Evolutionary conservation across 1,140 invertebrate species (phyloP), one percentile per base, ranked within the genome.

Genomic region (Mycetomoellerius zeteki): DNA sequence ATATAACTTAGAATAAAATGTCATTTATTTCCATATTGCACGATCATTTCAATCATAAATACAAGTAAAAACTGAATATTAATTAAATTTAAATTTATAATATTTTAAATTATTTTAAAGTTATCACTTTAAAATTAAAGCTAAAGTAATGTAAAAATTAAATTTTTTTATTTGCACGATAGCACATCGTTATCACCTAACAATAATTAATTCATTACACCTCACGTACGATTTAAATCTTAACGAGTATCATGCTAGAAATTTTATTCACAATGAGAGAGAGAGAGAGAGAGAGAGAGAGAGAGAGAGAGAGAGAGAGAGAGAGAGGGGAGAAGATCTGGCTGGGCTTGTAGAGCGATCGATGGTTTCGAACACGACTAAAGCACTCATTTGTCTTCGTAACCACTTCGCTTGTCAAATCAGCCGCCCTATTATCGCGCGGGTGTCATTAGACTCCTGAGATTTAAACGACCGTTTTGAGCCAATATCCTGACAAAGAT

Each of bases 321-420:
- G 90, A 60, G 33, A n/a, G 27, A 58, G 82, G 86, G 65, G 86
- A 77, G 69, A 87, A 62, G 86, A 86, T 72, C 43, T 58, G 69
- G 77, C 50, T 85, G 81, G 72, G 67, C 88, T 89, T 43, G 85
- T 86, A 89, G 72, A 71, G 69, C 85, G 86, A 90, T 90, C 89
- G 86, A 90, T 90, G 86, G 75, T 54, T 78, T 71, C 75, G 71
- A 87, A 43, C 58, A 54, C 77, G 52, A 47, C 71, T 86, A 87
- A 90, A 92, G 87, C 73, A 90, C 88, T 89, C 91, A 92, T 92
- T 92, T 92, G 92, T 92, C 92, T 92, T 93, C 91, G 86, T 80
- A 77, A 87, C 90, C 90, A 91, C 92, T 93, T 93, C 91, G 90
- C 92, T 91, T 92, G 91, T 92, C 92, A 89, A 90, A 92, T 89